Base-by-base conservation (phyloP, 2,888 invertebrate species). In the Xylocampa areola region DNA sequence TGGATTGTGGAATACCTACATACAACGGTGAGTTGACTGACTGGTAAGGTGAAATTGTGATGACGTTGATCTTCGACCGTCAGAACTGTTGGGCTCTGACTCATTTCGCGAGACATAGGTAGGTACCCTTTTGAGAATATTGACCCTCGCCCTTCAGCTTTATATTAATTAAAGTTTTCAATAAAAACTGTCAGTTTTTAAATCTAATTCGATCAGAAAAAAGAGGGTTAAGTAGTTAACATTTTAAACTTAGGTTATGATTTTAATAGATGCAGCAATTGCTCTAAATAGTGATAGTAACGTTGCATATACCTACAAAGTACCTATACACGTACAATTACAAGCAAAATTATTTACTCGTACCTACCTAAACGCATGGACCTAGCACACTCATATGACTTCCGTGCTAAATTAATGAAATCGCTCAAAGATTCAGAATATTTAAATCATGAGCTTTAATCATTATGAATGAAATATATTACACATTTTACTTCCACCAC, bases 401-500 rank as follows among this genome's bases (percentile, higher is more conserved):
- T 74, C 74, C 73, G 60, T 66, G 68, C 64, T 10, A 21, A 68
- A 60, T 70, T 54, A 40, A 41, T 67, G 52, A 51, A 64, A 73
- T 72, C 48, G 45, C 25, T 35, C 39, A 59, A 60, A 52, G 48
- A 70, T 68, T 74, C 68, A 65, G 68, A 70, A 73, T 74, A 77
- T 67, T 72, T 79, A 68, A n/a, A 73, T 76, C 68, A 77, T 75
- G 72, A 63, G 73, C 73, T 70, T 76, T 65, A 65, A n/a, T n/a
- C 69, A 74, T 73, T 75, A 87, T 91, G 88, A 90, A 90, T 90
- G 88, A 84, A 86, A 81, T 79, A 82, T 78, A 87, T 77, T 69
- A 77, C 77, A 73, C 73, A 83, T 79, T 77, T n/a, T n/a, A n/a
- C n/a, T n/a, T n/a, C n/a, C n/a, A n/a, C n/a, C n/a, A 79, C 72